These are phyloP conservation scores for Kryphioiulus occultus DNA, from an alignment of 2,888 invertebrate genomes.

Conservation along the genomic window DNA sequence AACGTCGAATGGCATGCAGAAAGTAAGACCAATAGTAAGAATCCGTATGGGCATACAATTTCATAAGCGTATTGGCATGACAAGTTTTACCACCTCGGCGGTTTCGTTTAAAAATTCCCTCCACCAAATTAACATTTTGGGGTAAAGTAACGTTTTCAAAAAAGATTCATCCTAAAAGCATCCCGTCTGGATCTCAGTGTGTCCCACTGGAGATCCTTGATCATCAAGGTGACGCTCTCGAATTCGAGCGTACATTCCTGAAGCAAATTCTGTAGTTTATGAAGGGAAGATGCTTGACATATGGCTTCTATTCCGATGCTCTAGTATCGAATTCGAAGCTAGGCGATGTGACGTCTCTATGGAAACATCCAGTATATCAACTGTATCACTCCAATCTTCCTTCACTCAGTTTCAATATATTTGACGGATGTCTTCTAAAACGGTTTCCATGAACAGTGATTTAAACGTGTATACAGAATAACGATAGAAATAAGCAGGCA, in stretches of 20 bases:
- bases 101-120: too few species aligned
- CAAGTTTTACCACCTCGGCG: too few species aligned
- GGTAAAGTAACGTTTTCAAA: too few species aligned
- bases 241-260: background rate
- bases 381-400: background rate
- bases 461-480: background rate
- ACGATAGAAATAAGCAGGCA: too few species aligned
- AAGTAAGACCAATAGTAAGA: background rate
- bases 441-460: background rate
- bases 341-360: background rate
- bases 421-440: background rate
- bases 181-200: too few species aligned
- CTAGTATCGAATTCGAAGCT: background rate
- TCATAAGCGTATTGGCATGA: too few species aligned
- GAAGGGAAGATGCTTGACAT: background rate
- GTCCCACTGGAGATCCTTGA: background rate
- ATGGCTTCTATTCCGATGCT: background rate
- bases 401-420: background rate
- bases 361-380: background rate
- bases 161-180: too few species aligned
- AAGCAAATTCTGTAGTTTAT: background rate
- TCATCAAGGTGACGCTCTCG: too few species aligned
- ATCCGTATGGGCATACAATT: too few species aligned
- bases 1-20: background rate
- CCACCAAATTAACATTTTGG: too few species aligned